Conservation (phyloP, 2,797 vertebrate species). For the Enteromius argenteus region DNA sequence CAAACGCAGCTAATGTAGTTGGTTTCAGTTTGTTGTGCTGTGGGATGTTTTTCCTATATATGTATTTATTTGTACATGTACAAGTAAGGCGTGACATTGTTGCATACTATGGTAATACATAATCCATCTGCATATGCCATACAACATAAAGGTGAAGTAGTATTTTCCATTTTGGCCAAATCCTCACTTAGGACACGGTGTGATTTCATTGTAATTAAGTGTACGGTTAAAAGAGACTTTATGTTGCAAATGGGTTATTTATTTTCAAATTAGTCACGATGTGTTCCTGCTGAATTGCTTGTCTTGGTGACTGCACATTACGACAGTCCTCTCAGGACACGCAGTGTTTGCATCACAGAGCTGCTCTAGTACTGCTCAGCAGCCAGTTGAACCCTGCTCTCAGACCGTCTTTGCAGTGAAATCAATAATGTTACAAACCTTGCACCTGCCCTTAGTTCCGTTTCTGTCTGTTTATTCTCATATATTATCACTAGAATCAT, state of each 20-base stretch:
- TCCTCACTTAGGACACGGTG: not conserved
- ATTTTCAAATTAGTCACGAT: not conserved
- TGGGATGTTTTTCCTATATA: too few relatives aligned
- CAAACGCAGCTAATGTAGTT: too few relatives aligned
- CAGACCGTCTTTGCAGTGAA: not conserved
- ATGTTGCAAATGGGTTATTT: not conserved
- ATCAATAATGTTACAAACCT: constrained; percentile 3
- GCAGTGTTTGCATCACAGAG: not conserved
- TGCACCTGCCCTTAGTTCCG: not conserved
- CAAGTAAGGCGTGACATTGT: not conserved
- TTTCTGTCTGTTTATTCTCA: not conserved
- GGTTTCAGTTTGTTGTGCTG: too few relatives aligned
- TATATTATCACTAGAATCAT: not conserved
- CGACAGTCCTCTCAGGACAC: too few relatives aligned
- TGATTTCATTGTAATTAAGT: not conserved
- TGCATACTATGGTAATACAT: not conserved
- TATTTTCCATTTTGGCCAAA: not conserved
- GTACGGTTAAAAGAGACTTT: not conserved
- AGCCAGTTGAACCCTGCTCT: constrained; percentile 5
- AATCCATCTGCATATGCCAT: not conserved
- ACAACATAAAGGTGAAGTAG: not conserved
- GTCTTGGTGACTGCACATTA: not conserved
- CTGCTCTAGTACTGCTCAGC: not conserved
- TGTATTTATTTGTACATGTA: not conserved
- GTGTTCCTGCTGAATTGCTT: not conserved